Base-by-base conservation (phyloP, 2,113 vertebrate genomes). In the Limnothrissa miodon region DNA sequence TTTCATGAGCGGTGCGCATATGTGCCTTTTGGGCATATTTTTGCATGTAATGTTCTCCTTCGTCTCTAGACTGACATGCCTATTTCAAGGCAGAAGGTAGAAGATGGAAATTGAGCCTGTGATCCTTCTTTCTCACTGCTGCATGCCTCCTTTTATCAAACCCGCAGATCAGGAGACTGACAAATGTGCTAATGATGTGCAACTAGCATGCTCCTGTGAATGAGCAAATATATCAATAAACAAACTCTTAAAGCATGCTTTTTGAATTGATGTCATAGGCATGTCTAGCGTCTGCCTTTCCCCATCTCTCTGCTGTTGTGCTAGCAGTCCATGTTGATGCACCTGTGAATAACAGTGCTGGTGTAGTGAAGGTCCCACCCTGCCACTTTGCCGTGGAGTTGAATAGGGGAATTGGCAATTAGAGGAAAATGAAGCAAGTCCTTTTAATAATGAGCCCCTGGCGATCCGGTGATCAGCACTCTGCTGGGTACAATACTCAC, bases 361-460 rank as follows among this genome's bases (percentile, higher is more conserved):
- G 6, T 81, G 45, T 44, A 46, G 83, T 83, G 78, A 83, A 84
- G 84, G 86, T 90, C 89, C 82, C 88, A 88, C 66, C 81, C 89
- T 89, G 87, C 85, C 84, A 88, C 81, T 91, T 88, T 87, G 86
- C 87, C 86, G 70, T 89, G 89, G 90, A 87, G 89, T 90, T 84
- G 80, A 84, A 83, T 85, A 81, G 85, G 85, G 87, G 86, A 89
- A 90, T 87, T 85, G 85, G 86, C 87, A 90, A 92, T 89, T 86
- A 89, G 85, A 80, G 78, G 81, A 90, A 92, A 90, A 89, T 74
- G 86, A 91, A 82, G 86, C 85, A 85, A 84, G 86, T 87, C 83
- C 59, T 66, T 84, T 81, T 86, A 81, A 85, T 89, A 90, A 93
- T 90, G 87, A 89, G 86, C 83, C 83, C 59, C 81, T 82, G 85